Conservation (phyloP, 2,797 vertebrate species). For the Amblyraja radiata region DNA sequence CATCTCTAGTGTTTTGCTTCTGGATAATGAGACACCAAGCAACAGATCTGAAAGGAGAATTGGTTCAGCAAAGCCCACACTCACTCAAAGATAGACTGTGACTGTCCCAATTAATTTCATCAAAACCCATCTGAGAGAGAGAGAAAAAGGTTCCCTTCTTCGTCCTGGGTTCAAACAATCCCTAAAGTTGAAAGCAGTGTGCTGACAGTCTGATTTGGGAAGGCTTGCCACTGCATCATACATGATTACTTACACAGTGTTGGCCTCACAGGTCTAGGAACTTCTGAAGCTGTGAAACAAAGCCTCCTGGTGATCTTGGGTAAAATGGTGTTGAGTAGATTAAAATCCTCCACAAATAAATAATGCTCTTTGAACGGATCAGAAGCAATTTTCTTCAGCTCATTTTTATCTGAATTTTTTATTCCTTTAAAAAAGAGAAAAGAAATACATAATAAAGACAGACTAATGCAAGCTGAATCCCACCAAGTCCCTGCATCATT, state of each 20-base stretch:
- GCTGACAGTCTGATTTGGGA: neutral
- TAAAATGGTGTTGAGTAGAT: conserved; percentile 55
- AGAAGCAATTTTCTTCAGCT: conserved; percentile 67
- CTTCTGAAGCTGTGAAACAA: conserved; percentile 75
- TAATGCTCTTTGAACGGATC: conserved; percentile 69
- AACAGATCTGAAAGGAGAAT: neutral
- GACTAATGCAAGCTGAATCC: neutral
- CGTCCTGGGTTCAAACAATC: neutral
- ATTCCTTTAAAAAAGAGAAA: conserved; percentile 55
- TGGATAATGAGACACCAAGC: too few relatives aligned
- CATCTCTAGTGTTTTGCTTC: too few relatives aligned
- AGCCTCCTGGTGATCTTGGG: conserved; percentile 70
- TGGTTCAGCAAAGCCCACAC: neutral
- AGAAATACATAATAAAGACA: neutral
- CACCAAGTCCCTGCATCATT: neutral
- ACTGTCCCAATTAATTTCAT: neutral
- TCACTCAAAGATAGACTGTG: neutral
- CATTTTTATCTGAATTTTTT: conserved; percentile 57
- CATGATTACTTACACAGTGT: neutral
- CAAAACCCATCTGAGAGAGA: neutral
- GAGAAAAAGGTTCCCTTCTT: neutral
- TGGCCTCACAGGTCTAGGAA: conserved; percentile 62
- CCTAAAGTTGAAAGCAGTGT: neutral
- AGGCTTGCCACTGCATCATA: neutral
- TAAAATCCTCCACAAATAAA: conserved; percentile 59